Evolutionary conservation across 1,140 invertebrate species (phyloP).

Genomic region (Pseudomyrmex sp.): DNA sequence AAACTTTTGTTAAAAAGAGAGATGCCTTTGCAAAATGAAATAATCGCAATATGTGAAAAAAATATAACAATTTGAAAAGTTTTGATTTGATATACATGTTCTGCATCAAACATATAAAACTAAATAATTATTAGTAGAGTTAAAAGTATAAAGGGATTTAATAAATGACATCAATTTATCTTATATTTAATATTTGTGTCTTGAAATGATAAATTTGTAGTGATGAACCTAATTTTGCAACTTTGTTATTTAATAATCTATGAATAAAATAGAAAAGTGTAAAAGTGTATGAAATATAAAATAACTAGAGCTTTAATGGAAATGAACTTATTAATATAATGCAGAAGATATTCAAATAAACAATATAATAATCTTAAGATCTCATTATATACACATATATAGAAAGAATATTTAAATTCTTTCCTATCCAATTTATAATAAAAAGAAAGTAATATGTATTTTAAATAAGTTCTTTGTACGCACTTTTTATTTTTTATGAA

Average conservation of each 20-base stretch:
- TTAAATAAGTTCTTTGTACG: slow-evolving; percentile 39
- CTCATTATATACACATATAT: not conserved
- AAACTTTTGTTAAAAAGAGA: slow-evolving; percentile 13
- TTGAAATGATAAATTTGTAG: not conserved
- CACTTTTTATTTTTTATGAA: slow-evolving; percentile 30
- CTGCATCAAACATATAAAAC: slow-evolving; percentile 21
- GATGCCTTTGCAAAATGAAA: slow-evolving; percentile 19
- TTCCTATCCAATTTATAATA: not conserved
- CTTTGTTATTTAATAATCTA: not conserved
- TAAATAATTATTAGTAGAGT: slow-evolving; percentile 33
- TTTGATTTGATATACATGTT: slow-evolving; percentile 2
- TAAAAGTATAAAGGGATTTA: slow-evolving; percentile 32
- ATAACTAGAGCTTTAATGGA: slow-evolving; percentile 27
- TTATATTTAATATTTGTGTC: slow-evolving; percentile 19
- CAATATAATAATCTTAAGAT: not conserved
- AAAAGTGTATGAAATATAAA: slow-evolving; percentile 25
- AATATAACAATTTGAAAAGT: not conserved
- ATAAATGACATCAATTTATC: slow-evolving; percentile 29
- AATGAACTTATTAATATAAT: slow-evolving; percentile 7
- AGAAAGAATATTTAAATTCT: slow-evolving; percentile 7
- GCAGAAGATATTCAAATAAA: slow-evolving; percentile 28
- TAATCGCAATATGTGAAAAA: slow-evolving; percentile 26
- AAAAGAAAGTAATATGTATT: slow-evolving; percentile 22
- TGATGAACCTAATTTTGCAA: too few species aligned
- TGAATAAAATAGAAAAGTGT: slow-evolving; percentile 13